Conservation (phyloP, 2,888 invertebrate species). For the Chaitophorus viminalis region DNA sequence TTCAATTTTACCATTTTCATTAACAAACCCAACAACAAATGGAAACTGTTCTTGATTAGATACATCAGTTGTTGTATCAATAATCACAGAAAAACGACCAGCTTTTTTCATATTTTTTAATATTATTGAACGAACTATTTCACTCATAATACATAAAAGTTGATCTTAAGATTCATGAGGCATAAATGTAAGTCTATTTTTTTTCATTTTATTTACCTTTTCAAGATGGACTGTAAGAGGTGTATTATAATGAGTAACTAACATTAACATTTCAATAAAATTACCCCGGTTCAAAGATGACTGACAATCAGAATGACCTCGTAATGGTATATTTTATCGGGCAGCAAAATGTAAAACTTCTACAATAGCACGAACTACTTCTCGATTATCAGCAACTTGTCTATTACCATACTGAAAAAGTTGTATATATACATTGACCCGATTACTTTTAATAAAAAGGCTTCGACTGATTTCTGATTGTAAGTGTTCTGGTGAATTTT, state of each 20-base stretch:
- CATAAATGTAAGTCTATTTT: background rate
- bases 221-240: background rate
- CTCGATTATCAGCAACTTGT: background rate
- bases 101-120: slow-evolving; percentile 13
- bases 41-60: background rate
- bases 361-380: background rate
- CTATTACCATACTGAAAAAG: background rate
- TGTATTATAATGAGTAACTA: background rate
- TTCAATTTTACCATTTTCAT: slow-evolving; percentile 18
- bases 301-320: background rate
- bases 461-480: slow-evolving; percentile 9
- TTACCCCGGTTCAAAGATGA: background rate
- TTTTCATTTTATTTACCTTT: background rate
- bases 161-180: too few species aligned
- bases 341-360: slow-evolving; percentile 3
- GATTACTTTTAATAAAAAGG: background rate
- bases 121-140: slow-evolving; percentile 11
- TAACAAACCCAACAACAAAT: slow-evolving; percentile 4
- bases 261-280: background rate
- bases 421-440: background rate
- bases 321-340: background rate
- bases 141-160: background rate
- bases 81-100: background rate
- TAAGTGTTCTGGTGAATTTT: background rate
- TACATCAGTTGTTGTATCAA: background rate